Evolutionary conservation across 2,888 invertebrate genomes (phyloP).

Genomic region (Drosophila austrosaltans): DNA sequence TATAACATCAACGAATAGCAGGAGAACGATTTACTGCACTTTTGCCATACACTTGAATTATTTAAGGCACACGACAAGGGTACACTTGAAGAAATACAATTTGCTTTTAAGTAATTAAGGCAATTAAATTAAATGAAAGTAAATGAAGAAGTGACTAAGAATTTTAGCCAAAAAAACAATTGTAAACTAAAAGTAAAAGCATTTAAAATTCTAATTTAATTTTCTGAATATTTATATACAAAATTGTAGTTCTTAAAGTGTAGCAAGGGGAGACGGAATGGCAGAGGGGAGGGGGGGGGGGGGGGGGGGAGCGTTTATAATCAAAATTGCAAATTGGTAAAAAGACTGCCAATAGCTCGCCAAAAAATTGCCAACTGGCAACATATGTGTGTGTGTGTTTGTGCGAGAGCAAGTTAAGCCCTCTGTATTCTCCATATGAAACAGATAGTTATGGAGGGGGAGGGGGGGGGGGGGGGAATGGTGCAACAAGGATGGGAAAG

Average conservation of each 20-base stretch:
- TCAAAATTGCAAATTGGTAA: slow-evolving; percentile 69
- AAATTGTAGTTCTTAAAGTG: slow-evolving; percentile 4
- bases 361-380: slow-evolving; percentile 43
- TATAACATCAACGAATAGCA: slow-evolving; percentile 46
- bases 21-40: slow-evolving; percentile 58
- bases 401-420: slow-evolving; percentile 41
- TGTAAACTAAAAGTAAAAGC: too few species aligned
- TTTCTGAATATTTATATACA: background rate
- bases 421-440: slow-evolving; percentile 22
- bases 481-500: too few species aligned
- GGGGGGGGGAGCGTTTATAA: slow-evolving; percentile 58
- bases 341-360: slow-evolving; percentile 65
- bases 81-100: background rate
- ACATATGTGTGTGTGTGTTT: slow-evolving; percentile 55
- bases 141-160: too few species aligned
- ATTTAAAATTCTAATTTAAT: too few species aligned
- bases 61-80: slow-evolving; percentile 44
- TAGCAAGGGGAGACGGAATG: slow-evolving; percentile 14
- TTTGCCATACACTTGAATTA: slow-evolving; percentile 42
- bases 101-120: background rate
- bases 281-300: background rate
- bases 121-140: background rate
- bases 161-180: too few species aligned
- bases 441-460: background rate
- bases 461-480: background rate